Percentiles rank a stretch among this genome's conserved stretches.
Conservation (phyloP, 2,888 invertebrate species). For the Bellardia pandia region DNA sequence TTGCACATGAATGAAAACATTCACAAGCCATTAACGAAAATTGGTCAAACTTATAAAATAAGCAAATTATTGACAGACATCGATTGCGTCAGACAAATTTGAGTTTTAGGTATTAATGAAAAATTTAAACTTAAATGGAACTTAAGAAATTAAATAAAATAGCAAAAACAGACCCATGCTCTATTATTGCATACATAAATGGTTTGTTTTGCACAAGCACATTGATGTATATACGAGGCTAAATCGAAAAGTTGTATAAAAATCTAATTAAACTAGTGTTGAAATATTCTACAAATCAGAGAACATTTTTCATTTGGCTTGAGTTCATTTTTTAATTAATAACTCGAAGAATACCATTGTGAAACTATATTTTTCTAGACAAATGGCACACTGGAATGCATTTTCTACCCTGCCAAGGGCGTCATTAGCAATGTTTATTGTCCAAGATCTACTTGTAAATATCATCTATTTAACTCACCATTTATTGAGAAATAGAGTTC, state of each 20-base stretch:
- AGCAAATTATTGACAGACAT: background rate
- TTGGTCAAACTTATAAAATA: background rate
- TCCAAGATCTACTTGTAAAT: too few relatives aligned
- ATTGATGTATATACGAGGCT: background rate
- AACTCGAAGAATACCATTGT: too few relatives aligned
- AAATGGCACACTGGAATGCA: too few relatives aligned
- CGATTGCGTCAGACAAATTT: background rate
- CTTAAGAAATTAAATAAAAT: constrained; percentile 15
- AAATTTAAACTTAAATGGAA: background rate
- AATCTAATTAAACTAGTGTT: background rate
- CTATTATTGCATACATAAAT: background rate
- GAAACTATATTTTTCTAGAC: too few relatives aligned
- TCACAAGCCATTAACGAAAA: background rate
- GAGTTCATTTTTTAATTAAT: too few relatives aligned
- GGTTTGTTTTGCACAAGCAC: background rate
- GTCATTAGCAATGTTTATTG: too few relatives aligned
- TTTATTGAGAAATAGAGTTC: too few relatives aligned
- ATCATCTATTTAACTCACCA: too few relatives aligned
- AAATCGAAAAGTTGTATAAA: background rate
- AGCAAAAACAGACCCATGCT: background rate
- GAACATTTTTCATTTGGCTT: too few relatives aligned
- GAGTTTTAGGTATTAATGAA: background rate
- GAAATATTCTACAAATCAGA: too few relatives aligned
- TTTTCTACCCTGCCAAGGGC: too few relatives aligned
- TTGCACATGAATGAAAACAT: constrained; percentile 25